These are phyloP conservation scores for Grammomys dolichurus DNA, from an alignment of 2,113 vertebrate genomes.

Conservation along the genomic window DNA sequence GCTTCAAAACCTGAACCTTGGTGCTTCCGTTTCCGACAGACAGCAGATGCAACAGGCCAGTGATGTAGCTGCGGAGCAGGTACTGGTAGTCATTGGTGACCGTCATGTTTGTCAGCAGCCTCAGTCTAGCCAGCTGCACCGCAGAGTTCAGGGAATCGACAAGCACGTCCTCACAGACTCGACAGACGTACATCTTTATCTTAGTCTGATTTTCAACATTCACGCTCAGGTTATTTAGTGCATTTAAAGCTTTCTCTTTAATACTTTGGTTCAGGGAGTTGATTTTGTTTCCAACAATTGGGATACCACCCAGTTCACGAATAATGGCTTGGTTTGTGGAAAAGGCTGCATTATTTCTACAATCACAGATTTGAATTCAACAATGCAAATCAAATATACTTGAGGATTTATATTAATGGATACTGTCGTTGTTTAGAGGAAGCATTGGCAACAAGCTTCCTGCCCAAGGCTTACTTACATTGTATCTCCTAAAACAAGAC, in stretches of 20 bases:
- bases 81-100: slow-evolving; percentile 93
- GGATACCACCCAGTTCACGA: slow-evolving; percentile 93
- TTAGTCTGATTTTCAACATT: slow-evolving; percentile 95
- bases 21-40: slow-evolving; percentile 90
- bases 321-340: slow-evolving; percentile 86
- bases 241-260: slow-evolving; percentile 94
- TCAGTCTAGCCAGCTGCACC: slow-evolving; percentile 93
- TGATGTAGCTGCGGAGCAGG: slow-evolving; percentile 88
- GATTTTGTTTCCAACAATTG: slow-evolving; percentile 90
- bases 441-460: neutral
- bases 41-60: slow-evolving; percentile 90
- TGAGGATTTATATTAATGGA: neutral
- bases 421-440: neutral
- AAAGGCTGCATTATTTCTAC: too few species aligned
- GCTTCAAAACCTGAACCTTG: slow-evolving; percentile 94
- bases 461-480: neutral
- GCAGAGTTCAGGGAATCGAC: slow-evolving; percentile 93
- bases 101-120: slow-evolving; percentile 95
- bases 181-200: slow-evolving; percentile 92
- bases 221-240: slow-evolving; percentile 97
- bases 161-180: slow-evolving; percentile 90
- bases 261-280: slow-evolving; percentile 87
- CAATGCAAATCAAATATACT: neutral
- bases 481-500: neutral
- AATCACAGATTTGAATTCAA: neutral